A percentile compares a stretch with the other conserved stretches of the same genome.
These are phyloP conservation scores for Heliconius eleuchia DNA, from an alignment of 1,140 invertebrate species.

Conservation along the genomic window DNA sequence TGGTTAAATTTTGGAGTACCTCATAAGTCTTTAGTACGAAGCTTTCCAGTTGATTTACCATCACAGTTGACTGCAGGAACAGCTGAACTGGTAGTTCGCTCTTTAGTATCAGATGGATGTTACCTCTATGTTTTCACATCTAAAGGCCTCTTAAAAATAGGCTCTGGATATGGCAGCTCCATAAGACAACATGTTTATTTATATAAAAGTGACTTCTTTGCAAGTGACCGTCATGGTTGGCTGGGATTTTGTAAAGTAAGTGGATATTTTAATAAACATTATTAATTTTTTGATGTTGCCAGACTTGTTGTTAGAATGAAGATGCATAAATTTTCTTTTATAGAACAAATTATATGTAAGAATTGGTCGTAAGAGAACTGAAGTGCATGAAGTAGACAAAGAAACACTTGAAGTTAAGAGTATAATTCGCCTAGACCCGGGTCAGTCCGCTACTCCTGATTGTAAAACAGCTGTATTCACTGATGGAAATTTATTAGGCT, in stretches of 20 bases:
- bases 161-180: slow-evolving; percentile 95
- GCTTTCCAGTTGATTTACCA: slow-evolving; percentile 83
- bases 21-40: slow-evolving; percentile 87
- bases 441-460: slow-evolving; percentile 83
- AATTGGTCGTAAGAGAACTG: slow-evolving; percentile 82
- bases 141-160: slow-evolving; percentile 93
- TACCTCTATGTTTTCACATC: slow-evolving; percentile 92
- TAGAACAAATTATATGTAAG: slow-evolving; percentile 82
- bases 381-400: slow-evolving; percentile 84
- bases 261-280: slow-evolving; percentile 34
- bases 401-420: slow-evolving; percentile 82
- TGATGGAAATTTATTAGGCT: slow-evolving; percentile 91
- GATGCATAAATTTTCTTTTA: slow-evolving; percentile 24
- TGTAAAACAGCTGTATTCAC: slow-evolving; percentile 87
- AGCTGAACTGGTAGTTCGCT: slow-evolving; percentile 76
- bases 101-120: slow-evolving; percentile 93
- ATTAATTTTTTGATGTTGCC: not conserved
- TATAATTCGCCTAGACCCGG: slow-evolving; percentile 84
- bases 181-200: slow-evolving; percentile 93
- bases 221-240: slow-evolving; percentile 88
- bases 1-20: slow-evolving; percentile 95
- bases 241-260: slow-evolving; percentile 92
- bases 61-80: slow-evolving; percentile 64
- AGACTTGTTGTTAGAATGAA: slow-evolving; percentile 19
- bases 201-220: slow-evolving; percentile 90